Evolutionary conservation across 1,140 invertebrate genomes (phyloP), one percentile per base, ranked within the genome.

Genomic region (Drosophila kanapiae): DNA sequence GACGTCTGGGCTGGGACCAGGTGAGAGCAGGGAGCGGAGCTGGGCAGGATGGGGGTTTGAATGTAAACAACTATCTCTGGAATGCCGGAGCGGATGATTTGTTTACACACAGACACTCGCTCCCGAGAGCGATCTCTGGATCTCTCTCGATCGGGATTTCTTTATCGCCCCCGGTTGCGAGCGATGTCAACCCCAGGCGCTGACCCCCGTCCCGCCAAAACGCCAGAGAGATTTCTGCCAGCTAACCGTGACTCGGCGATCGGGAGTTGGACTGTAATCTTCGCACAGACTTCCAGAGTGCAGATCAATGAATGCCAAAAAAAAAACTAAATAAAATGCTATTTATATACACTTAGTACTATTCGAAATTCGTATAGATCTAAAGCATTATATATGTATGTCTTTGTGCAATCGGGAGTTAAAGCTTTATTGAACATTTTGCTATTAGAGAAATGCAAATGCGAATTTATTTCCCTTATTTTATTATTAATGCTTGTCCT

Each of bases 241-340:
- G 18, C 18, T 54, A 53, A 54, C 48, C 48, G 16, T 63, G 60
- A 63, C 60, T 63, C 14, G 48, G 6, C 31, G 18, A 14, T 62
- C 11, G 31, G 58, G 10, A 61, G 23, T 18, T 10, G 33, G 48
- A 54, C 33, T 51, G 18, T 49, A n/a, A 40, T 40, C 14, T n/a
- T 40, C 3, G 38, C 6, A n/a, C 14, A n/a, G 38, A 40, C 23
- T 23, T 23, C 23, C 23, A 23, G 51, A n/a, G n/a, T 33, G 48
- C 29, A 6, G 31, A 18, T 14, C 16, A n/a, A 14, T 23, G 1
- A 7, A 33, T 31, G 29, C 10, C 0, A 33, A 11, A 7, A 31
- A 31, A 18, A n/a, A 23, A 14, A 23, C 23, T 23, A 23, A 23
- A 23, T 23, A 23, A 23, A n/a, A n/a, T n/a, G n/a, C n/a, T n/a